Conservation (phyloP, 2,888 invertebrate species). For the Apantesis nais region DNA sequence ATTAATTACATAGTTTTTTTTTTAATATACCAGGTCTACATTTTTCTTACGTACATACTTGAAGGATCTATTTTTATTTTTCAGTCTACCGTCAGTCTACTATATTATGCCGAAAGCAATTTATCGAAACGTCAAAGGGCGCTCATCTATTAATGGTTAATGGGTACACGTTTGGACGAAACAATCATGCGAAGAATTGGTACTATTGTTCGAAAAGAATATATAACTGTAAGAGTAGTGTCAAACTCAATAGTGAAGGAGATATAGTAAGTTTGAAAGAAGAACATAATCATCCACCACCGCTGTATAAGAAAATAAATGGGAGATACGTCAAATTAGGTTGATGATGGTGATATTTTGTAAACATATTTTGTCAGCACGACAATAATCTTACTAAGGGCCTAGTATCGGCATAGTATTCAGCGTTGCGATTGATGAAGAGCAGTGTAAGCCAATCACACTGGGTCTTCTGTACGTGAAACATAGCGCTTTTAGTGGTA, state of each 20-base stretch:
- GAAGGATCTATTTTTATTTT: neutral
- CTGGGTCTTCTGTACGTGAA: too few species aligned
- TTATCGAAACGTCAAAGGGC: constrained; percentile 21
- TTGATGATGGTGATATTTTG: neutral
- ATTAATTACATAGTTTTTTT: neutral
- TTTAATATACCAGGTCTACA: too few species aligned
- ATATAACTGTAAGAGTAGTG: constrained; percentile 36
- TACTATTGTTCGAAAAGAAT: constrained; percentile 47
- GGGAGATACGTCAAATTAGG: constrained; percentile 15
- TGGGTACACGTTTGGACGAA: constrained; percentile 30
- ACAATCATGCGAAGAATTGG: constrained; percentile 28
- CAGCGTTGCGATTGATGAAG: too few species aligned
- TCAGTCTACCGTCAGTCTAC: neutral
- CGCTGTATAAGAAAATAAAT: constrained; percentile 15
- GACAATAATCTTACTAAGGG: too few species aligned
- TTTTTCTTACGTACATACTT: neutral
- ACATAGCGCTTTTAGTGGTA: too few species aligned
- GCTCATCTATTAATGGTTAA: constrained; percentile 30
- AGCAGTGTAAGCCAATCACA: too few species aligned
- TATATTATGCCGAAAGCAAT: constrained; percentile 2
- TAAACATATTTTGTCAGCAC: too few species aligned
- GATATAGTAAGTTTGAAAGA: constrained; percentile 17
- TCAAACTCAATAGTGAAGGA: constrained; percentile 30
- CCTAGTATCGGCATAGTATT: too few species aligned
- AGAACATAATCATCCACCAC: constrained; percentile 21